A percentile compares a stretch with the other conserved stretches of the same genome.
Conservation (phyloP, 2,113 vertebrate species). For the Gambusia holbrooki region DNA sequence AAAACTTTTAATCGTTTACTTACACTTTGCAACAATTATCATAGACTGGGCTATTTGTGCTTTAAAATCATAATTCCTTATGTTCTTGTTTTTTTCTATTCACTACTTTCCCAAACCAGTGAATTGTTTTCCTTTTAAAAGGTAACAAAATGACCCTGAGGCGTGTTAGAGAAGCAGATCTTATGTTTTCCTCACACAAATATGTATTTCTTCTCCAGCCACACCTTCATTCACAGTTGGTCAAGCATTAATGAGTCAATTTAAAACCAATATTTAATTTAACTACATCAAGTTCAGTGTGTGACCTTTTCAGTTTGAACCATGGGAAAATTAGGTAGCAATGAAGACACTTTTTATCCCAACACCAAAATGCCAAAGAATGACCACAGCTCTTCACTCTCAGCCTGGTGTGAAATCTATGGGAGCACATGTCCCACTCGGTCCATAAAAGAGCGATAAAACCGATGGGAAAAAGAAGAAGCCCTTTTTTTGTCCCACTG, state of each 20-base stretch:
- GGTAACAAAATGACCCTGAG: not conserved
- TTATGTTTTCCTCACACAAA: not conserved
- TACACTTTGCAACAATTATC: too few species aligned
- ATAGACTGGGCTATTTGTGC: too few species aligned
- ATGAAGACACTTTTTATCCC: constrained; percentile 26
- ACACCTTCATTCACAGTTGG: not conserved
- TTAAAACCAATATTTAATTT: not conserved
- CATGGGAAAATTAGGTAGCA: not conserved
- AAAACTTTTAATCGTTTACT: too few species aligned
- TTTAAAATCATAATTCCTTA: too few species aligned
- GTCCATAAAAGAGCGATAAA: constrained; percentile 64
- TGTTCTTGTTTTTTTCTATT: too few species aligned
- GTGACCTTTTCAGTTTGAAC: not conserved
- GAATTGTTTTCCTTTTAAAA: too few species aligned
- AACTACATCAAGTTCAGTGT: constrained; percentile 5
- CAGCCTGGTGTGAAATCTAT: constrained; percentile 53
- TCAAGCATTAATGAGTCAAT: not conserved
- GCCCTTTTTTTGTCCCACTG: constrained; percentile 45
- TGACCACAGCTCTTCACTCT: constrained; percentile 60
- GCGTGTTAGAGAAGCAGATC: not conserved
- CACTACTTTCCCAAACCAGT: too few species aligned
- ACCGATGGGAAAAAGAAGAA: constrained; percentile 50
- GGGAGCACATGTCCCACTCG: constrained; percentile 63
- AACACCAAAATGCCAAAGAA: constrained; percentile 46
- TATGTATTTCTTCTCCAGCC: not conserved